Base-by-base conservation (phyloP, 37 sponge, comb jelly and placozoan genomes). In the Axinella damicornis region DNA sequence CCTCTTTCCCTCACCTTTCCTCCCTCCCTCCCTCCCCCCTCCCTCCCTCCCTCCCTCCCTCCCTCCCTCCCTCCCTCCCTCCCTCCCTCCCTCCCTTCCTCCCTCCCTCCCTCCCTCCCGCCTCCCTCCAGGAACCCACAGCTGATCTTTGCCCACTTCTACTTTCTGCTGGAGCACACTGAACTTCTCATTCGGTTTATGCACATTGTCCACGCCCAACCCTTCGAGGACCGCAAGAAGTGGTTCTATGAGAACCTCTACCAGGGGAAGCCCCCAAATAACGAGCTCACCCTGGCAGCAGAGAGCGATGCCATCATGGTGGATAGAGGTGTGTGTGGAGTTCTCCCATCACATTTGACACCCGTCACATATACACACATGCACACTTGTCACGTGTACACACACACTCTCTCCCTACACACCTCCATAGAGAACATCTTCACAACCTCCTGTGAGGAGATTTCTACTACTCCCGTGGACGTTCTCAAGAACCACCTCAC, bases 181-280 rank as follows among this genome's bases (percentile, higher is more conserved):
- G 91, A 79, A 46, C 89, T 96, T 9, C 65, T 93, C 18, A 66
- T 52, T 17, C 69, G 88, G 28, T 96, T 96, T 73, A 87, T 96
- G 69, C 88, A 93, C 76, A 89, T 93, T 16, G 85, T 96, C 33
- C 87, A 77, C 5, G 82, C 82, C 28, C 92, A 91, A 89, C 91
- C 94, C 16, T 96, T 93, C 87, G 93, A 96, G 6, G 82, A 82
- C 54, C 79, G 98, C 58, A 90, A 90, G 64, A 85, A 95, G 52
- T 98, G 98, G 98, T 98, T 98, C 78, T 98, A 95, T 87, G 98
- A 98, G 73, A 98, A 98, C 75, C 87, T 98, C 27, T 89, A 95
- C 60, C 35, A 71, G 15, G 88, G 73, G 36, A 82, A 78, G 15
- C 70, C 87, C 5, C 86, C 91, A 19, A 56, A 57, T 16, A 86